A percentile compares a stretch with the other conserved stretches of the same genome.
Evolutionary conservation across 2,113 vertebrate genomes (phyloP).

Genomic region (Scalopus aquaticus): DNA sequence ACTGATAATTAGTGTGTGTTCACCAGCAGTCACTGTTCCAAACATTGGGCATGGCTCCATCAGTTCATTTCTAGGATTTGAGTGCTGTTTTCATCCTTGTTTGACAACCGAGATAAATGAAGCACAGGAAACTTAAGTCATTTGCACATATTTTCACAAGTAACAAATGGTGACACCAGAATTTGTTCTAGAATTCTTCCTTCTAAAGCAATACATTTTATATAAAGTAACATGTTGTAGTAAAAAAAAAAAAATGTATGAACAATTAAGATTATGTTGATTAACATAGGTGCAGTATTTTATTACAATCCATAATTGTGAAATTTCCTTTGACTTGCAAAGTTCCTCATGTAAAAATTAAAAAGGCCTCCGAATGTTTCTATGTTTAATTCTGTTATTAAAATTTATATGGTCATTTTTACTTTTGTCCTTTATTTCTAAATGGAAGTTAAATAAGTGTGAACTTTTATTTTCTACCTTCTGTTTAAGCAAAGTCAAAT

Average conservation of each 20-base stretch:
- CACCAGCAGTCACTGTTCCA: not conserved
- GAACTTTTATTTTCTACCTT: slow-evolving; percentile 19
- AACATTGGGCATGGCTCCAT: not conserved
- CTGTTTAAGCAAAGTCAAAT: slow-evolving; percentile 43
- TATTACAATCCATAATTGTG: not conserved
- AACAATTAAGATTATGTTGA: not conserved
- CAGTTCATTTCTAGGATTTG: not conserved
- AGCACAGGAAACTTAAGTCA: not conserved
- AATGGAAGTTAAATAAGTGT: slow-evolving; percentile 36
- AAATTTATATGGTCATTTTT: not conserved
- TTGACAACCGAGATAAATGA: not conserved
- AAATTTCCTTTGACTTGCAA: not conserved
- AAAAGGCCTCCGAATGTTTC: not conserved
- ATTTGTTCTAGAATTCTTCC: not conserved
- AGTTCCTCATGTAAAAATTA: not conserved
- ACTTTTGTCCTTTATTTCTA: not conserved
- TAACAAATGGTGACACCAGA: not conserved
- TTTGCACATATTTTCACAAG: not conserved
- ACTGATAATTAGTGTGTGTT: not conserved
- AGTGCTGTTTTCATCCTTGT: not conserved
- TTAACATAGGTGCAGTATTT: not conserved
- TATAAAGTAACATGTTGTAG: not conserved
- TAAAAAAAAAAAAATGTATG: not conserved
- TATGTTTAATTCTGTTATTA: slow-evolving; percentile 19
- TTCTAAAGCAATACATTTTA: not conserved